Evolutionary conservation across 2,797 vertebrate species (phyloP).

Genomic region (Geotria australis): DNA sequence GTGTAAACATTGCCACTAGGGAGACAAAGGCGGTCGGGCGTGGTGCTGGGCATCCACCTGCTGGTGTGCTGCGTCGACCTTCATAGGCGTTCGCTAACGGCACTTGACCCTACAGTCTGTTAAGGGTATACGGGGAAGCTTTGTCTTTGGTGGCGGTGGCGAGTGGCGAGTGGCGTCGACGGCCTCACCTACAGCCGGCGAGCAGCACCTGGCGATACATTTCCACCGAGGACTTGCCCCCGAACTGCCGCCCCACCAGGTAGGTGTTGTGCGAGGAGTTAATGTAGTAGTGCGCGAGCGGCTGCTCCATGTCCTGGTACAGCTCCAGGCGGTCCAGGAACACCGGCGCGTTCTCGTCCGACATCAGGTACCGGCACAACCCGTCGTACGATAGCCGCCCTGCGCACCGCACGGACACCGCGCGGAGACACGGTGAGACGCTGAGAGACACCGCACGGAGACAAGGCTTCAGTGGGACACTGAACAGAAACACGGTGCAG

Average conservation of each 20-base stretch:
- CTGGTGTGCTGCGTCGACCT: too few relatives aligned
- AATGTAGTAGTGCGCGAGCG: constrained; percentile 85
- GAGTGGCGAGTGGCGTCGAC: neutral
- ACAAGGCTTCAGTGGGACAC: too few relatives aligned
- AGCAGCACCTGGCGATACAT: constrained; percentile 92
- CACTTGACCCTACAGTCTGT: too few relatives aligned
- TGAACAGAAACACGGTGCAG: too few relatives aligned
- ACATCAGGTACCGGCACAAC: constrained; percentile 92
- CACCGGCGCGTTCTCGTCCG: constrained; percentile 85
- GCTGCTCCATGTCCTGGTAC: constrained; percentile 93
- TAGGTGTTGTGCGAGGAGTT: constrained; percentile 96
- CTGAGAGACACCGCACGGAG: too few relatives aligned
- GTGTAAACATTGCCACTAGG: too few relatives aligned
- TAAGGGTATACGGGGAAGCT: too few relatives aligned
- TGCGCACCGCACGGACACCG: constrained; percentile 5
- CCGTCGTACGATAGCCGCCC: constrained; percentile 72
- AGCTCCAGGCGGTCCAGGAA: constrained; percentile 76
- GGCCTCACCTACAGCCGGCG: constrained; percentile 59
- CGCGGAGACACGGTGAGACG: too few relatives aligned
- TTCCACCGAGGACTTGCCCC: constrained; percentile 83
- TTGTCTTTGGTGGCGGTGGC: too few relatives aligned
- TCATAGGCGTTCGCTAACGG: too few relatives aligned
- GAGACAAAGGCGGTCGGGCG: too few relatives aligned
- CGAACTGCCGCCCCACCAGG: constrained; percentile 79
- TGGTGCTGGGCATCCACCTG: too few relatives aligned